These are phyloP conservation scores for Triplophysa siluroides DNA, from an alignment of 2,113 vertebrate species.

Conservation along the genomic window DNA sequence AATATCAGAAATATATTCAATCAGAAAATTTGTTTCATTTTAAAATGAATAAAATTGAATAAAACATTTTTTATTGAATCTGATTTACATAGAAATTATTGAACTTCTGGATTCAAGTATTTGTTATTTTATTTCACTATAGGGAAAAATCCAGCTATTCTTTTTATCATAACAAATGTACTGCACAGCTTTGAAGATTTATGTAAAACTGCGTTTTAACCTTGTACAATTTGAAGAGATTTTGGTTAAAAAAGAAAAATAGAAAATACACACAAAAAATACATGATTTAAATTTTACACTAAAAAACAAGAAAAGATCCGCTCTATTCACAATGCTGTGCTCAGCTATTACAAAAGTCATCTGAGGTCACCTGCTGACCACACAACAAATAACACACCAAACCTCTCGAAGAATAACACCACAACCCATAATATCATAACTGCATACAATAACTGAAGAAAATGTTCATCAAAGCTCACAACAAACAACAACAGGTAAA, in stretches of 20 bases:
- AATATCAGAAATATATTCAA: neutral
- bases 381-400: constrained; percentile 5
- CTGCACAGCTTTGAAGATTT: too few relatives aligned
- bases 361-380: constrained; percentile 31
- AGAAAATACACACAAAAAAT: neutral
- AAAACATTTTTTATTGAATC: too few relatives aligned
- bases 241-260: neutral
- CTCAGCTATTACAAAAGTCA: constrained; percentile 10
- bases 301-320: neutral
- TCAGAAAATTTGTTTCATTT: neutral
- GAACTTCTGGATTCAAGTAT: too few relatives aligned
- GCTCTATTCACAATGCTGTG: neutral
- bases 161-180: too few relatives aligned
- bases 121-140: too few relatives aligned
- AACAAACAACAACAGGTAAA: neutral
- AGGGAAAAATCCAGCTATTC: too few relatives aligned
- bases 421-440: neutral
- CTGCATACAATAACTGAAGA: neutral
- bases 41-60: neutral
- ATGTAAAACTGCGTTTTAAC: too few relatives aligned
- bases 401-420: neutral
- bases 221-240: too few relatives aligned
- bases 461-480: neutral
- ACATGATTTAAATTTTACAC: too few relatives aligned
- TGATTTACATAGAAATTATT: neutral